A percentile compares a stretch with the other conserved stretches of the same genome.
Conservation (phyloP, 2,888 invertebrate species). For the Piscicola geometra region DNA sequence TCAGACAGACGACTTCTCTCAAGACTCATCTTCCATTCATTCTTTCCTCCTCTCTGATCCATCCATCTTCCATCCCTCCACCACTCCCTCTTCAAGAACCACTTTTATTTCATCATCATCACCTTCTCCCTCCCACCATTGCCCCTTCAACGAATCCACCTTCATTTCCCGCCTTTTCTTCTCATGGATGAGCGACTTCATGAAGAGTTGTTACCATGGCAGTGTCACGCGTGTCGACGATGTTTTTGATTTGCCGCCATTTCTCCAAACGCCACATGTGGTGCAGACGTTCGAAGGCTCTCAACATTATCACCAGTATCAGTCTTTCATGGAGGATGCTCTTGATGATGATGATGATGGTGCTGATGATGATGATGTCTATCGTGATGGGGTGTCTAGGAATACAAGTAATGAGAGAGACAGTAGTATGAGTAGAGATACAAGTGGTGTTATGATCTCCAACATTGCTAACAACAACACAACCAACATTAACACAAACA, state of each 20-base stretch:
- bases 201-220: slow-evolving; percentile 58
- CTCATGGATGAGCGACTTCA: slow-evolving; percentile 79
- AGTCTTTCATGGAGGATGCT: slow-evolving; percentile 8
- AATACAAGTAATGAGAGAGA: not conserved
- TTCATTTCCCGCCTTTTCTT: slow-evolving; percentile 73
- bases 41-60: not conserved
- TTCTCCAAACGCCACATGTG: slow-evolving; percentile 47
- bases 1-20: too few species aligned
- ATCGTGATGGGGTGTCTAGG: not conserved
- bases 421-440: not conserved
- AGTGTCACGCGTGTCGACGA: slow-evolving; percentile 60
- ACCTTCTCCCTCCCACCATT: not conserved
- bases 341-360: not conserved
- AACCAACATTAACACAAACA: not conserved
- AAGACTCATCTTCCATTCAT: not conserved
- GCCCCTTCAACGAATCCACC: slow-evolving; percentile 67
- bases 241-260: slow-evolving; percentile 49
- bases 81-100: slow-evolving; percentile 2
- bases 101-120: not conserved
- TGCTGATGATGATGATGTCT: not conserved
- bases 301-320: not conserved
- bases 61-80: not conserved
- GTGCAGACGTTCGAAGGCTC: slow-evolving; percentile 46
- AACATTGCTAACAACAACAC: not conserved
- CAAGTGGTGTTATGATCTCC: not conserved